These are phyloP conservation scores for Tetragnatha montana DNA, from an alignment of 2,888 invertebrate genomes.

Conservation along the genomic window DNA sequence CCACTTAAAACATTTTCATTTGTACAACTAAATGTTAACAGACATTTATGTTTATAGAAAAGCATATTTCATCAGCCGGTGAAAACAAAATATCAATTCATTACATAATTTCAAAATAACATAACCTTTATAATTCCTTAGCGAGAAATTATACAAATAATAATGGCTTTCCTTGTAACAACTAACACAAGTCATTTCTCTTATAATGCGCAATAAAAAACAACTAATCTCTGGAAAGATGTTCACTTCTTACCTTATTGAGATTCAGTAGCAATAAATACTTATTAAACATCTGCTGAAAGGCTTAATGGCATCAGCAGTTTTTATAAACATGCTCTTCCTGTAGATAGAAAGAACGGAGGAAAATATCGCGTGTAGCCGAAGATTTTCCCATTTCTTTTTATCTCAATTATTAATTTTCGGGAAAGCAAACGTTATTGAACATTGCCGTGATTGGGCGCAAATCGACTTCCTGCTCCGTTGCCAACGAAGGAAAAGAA, in stretches of 20 bases:
- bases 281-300: not conserved
- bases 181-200: too few species aligned
- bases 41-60: too few species aligned
- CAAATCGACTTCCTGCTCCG: conserved; percentile 10
- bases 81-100: too few species aligned
- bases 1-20: too few species aligned
- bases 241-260: not conserved
- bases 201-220: too few species aligned
- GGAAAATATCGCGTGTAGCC: not conserved
- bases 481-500: not conserved
- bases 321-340: not conserved
- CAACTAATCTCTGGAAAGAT: not conserved
- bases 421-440: conserved; percentile 18
- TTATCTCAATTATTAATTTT: conserved; percentile 25
- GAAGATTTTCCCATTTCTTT: conserved; percentile 6
- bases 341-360: not conserved
- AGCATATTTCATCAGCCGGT: too few species aligned
- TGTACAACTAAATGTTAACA: too few species aligned
- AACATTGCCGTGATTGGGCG: not conserved
- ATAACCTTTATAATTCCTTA: too few species aligned
- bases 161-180: too few species aligned
- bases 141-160: too few species aligned
- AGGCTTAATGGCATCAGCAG: not conserved
- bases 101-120: too few species aligned
- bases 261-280: not conserved